Evolutionary conservation across 2,797 vertebrate species (phyloP).

Genomic region (Thamnophis elegans): DNA sequence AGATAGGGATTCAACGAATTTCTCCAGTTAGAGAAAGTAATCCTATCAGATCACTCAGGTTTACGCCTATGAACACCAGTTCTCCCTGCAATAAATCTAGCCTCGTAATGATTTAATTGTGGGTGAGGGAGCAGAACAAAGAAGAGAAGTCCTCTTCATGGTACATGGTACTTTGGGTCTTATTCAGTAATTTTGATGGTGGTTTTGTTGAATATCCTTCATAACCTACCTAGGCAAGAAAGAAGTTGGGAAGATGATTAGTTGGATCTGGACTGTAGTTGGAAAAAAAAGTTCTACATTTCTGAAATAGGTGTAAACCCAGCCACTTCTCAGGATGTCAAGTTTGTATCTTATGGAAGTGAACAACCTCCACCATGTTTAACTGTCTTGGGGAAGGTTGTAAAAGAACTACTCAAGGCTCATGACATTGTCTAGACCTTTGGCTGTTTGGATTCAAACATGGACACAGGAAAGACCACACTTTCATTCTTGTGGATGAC

Average conservation of each 20-base stretch:
- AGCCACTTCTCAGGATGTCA: not conserved
- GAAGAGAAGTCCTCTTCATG: not conserved
- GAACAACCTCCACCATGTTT: not conserved
- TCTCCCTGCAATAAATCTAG: not conserved
- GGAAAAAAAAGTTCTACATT: not conserved
- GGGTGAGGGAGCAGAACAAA: not conserved
- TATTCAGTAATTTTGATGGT: not conserved
- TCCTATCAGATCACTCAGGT: not conserved
- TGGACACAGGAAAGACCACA: not conserved
- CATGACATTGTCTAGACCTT: not conserved
- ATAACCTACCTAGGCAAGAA: not conserved
- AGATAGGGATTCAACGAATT: not conserved
- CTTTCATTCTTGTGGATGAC: not conserved
- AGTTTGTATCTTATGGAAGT: not conserved
- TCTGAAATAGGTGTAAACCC: not conserved
- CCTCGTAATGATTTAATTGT: not conserved
- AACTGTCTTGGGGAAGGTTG: not conserved
- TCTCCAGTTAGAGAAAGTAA: not conserved
- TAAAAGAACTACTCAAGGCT: not conserved
- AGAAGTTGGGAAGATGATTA: not conserved
- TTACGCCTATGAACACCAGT: not conserved
- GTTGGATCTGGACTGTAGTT: not conserved
- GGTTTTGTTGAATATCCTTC: not conserved
- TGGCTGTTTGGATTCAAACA: not conserved
- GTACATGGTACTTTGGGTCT: not conserved